Conservation (phyloP, 2,888 invertebrate species). For the Morpho deidamia region DNA sequence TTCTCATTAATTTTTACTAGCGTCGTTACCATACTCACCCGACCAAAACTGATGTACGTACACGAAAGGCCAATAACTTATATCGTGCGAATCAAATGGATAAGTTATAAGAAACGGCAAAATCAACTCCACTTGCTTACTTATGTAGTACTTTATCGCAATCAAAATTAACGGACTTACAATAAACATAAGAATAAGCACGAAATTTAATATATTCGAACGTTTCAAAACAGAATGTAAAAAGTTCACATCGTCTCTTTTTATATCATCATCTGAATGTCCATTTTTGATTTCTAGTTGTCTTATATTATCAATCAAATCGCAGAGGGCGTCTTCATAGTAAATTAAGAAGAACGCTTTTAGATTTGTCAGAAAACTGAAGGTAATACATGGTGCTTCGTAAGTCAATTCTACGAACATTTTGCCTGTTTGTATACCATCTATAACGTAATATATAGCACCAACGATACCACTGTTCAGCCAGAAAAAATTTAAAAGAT, state of each 20-base stretch:
- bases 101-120: conserved; percentile 48
- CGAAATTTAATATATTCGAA: conserved; percentile 34
- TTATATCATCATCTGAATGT: background rate
- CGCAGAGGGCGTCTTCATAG: conserved; percentile 29
- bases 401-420: conserved; percentile 39
- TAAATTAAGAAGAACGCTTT: conserved; percentile 1
- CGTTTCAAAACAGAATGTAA: conserved; percentile 37
- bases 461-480: conserved; percentile 36
- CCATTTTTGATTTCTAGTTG: background rate
- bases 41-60: conserved; percentile 50
- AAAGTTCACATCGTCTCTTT: conserved; percentile 31
- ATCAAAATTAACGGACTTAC: conserved; percentile 39
- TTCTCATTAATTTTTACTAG: conserved; percentile 2
- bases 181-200: conserved; percentile 34
- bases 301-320: conserved; percentile 22
- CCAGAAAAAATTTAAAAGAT: conserved; percentile 38
- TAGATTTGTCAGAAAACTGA: conserved; percentile 30
- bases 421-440: conserved; percentile 32
- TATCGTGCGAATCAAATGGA: conserved; percentile 47
- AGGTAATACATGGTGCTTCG: conserved; percentile 38
- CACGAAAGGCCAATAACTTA: conserved; percentile 45
- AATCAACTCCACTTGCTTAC: conserved; percentile 35
- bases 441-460: conserved; percentile 35
- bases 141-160: conserved; percentile 36
- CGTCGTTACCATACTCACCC: conserved; percentile 30